Percentiles rank a stretch among this genome's conserved stretches.
These are phyloP conservation scores for Petrolisthes cinctipes DNA, from an alignment of 2,888 invertebrate species.

Conservation along the genomic window DNA sequence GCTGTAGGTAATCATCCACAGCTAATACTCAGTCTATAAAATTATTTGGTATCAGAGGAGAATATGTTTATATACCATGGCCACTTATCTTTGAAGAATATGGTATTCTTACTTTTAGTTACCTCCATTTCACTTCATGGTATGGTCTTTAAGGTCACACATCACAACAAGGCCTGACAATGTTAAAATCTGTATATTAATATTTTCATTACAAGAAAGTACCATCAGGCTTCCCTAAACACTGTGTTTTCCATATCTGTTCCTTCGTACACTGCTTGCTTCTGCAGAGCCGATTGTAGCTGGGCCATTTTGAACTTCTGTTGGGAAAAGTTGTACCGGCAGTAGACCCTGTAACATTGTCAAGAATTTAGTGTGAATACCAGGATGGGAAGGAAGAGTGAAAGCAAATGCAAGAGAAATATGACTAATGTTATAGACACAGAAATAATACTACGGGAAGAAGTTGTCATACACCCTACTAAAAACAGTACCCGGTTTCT, in stretches of 20 bases:
- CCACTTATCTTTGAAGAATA: no score
- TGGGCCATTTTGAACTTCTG: constrained; percentile 77
- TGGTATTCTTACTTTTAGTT: no score
- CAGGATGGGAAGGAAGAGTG: background rate
- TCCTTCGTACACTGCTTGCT: constrained; percentile 71
- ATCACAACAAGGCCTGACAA: no score
- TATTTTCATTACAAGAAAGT: no score
- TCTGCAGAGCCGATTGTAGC: constrained; percentile 76
- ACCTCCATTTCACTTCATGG: no score
- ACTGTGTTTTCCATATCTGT: constrained; percentile 32
- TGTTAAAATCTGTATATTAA: background rate
- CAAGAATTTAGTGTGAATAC: background rate
- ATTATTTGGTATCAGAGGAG: no score
- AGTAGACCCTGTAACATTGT: constrained; percentile 65
- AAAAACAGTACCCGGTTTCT: background rate
- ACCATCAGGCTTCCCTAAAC: no score
- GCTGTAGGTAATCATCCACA: no score
- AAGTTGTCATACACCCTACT: background rate
- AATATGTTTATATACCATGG: no score
- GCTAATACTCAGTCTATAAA: no score
- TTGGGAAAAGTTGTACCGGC: constrained; percentile 78
- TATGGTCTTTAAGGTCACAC: no score
- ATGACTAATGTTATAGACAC: background rate
- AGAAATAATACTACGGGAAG: background rate
- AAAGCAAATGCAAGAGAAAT: background rate